These are phyloP conservation scores for Phymorhynchus buccinoides DNA, from an alignment of 1,140 invertebrate genomes.

Conservation along the genomic window DNA sequence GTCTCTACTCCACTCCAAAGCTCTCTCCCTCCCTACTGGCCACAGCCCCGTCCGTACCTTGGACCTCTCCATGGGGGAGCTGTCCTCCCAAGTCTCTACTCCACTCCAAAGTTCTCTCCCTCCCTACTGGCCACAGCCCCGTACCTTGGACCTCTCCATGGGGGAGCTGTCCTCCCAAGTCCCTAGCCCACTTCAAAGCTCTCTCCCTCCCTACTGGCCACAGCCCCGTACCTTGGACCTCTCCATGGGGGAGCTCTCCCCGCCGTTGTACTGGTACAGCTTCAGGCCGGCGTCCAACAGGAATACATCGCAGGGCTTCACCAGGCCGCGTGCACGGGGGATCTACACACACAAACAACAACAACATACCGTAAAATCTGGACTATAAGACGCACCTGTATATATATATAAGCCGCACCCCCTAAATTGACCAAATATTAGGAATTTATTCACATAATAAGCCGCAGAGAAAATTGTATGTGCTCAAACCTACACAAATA, in stretches of 20 bases:
- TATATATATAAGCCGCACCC: too few species aligned
- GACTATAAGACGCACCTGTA: too few species aligned
- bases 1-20: not conserved
- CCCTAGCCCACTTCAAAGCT: not conserved
- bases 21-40: too few species aligned
- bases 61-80: not conserved
- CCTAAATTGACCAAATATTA: too few species aligned
- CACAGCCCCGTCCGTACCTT: slow-evolving; percentile 52
- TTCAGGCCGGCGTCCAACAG: slow-evolving; percentile 87
- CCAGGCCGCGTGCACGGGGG: slow-evolving; percentile 28
- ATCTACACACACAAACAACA: slow-evolving; percentile 44
- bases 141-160: too few species aligned
- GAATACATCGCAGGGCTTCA: slow-evolving; percentile 90
- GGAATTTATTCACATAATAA: too few species aligned
- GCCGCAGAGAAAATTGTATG: too few species aligned
- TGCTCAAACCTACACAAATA: too few species aligned
- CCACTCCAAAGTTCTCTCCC: not conserved
- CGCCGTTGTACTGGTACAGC: slow-evolving; percentile 82
- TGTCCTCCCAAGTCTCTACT: not conserved
- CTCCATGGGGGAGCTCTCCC: slow-evolving; percentile 67
- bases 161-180: too few species aligned
- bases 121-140: too few species aligned
- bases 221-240: slow-evolving; percentile 60
- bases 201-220: not conserved
- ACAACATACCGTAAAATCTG: too few species aligned